Conservation (phyloP, 2,888 invertebrate species). For the Agriopis marginaria region DNA sequence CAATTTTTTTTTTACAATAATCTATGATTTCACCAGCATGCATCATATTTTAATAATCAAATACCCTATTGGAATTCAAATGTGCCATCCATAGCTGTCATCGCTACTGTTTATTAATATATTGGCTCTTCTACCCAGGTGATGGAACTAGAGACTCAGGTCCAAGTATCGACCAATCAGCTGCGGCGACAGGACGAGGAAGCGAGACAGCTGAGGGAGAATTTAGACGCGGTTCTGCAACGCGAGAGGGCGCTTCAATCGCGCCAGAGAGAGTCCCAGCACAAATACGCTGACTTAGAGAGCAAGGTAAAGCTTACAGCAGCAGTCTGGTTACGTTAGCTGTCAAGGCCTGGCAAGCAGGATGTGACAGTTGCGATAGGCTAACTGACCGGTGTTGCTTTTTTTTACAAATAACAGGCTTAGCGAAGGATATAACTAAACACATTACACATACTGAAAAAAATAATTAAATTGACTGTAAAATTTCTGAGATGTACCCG, state of each 20-base stretch:
- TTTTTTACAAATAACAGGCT: too few species aligned
- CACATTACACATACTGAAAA: too few species aligned
- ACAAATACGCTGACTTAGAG: slow-evolving; percentile 88
- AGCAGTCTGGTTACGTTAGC: background rate
- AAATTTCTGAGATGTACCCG: too few species aligned
- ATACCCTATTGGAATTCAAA: too few species aligned
- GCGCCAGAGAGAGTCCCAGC: slow-evolving; percentile 93
- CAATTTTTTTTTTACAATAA: too few species aligned
- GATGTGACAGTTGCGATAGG: too few species aligned
- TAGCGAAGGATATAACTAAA: too few species aligned
- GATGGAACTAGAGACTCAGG: slow-evolving; percentile 98
- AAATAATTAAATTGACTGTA: too few species aligned
- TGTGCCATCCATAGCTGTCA: too few species aligned
- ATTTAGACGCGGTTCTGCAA: slow-evolving; percentile 90
- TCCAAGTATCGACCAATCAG: slow-evolving; percentile 95
- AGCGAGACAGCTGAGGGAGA: slow-evolving; percentile 92
- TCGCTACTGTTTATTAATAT: background rate
- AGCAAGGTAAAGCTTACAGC: slow-evolving; percentile 76
- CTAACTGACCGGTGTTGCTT: too few species aligned
- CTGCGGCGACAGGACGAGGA: slow-evolving; percentile 97
- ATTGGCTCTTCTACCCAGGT: slow-evolving; percentile 74
- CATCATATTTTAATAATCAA: too few species aligned
- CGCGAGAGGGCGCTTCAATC: slow-evolving; percentile 92
- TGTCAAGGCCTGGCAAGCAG: background rate
- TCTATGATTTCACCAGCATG: too few species aligned